Evolutionary conservation across 2,888 invertebrate species (phyloP), one percentile per base, ranked within the genome.

Genomic region (Cepaea hortensis): DNA sequence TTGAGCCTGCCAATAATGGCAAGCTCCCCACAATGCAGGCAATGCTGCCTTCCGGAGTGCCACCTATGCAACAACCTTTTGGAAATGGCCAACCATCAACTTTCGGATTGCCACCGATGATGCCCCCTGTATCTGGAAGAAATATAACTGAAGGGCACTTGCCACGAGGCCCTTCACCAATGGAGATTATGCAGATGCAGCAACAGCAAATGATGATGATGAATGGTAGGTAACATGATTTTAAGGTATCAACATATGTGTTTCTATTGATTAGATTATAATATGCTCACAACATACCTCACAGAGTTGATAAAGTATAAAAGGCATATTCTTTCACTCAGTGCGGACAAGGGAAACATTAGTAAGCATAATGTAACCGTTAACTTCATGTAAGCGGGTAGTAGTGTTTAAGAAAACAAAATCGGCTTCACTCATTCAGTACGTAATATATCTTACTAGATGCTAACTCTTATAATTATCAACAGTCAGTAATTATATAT

Each of bases 131-230:
- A 13, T 75, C 75, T 20, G 75, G 75, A 6, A 75, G 46, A 75
- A 75, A 75, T 15, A 75, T 75, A 18, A 75, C 46, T 48, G 75
- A 75, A 18, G 75, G 75, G 3, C 75, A 75, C 48, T 9, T 75
- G 46, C 35, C 73, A 35, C 9, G 11, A 35, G 73, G 73, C 3
- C 35, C 73, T 11, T 18, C 73, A 23, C 73, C 73, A 5, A 5
- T 73, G 73, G 73, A 73, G 35, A 13, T 73, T 23, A 73, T 35
- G 35, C 9, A 35, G 15, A 35, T 23, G 0, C 75, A 75, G 23
- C 75, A 75, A 46, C 75, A 75, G 11, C 46, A 48, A 46, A 20
- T 68, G 68, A 72, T 72, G 72, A 72, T 72, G 72, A 70, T 70
- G 70, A 72, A 75, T 48, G 75, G 75, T 48, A 75, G 13, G 48